A percentile compares a stretch with the other conserved stretches of the same genome.
phyloP scores from a whole-genome alignment of 2,113 vertebrate species.

The Pogonocichla stellata region DNA sequence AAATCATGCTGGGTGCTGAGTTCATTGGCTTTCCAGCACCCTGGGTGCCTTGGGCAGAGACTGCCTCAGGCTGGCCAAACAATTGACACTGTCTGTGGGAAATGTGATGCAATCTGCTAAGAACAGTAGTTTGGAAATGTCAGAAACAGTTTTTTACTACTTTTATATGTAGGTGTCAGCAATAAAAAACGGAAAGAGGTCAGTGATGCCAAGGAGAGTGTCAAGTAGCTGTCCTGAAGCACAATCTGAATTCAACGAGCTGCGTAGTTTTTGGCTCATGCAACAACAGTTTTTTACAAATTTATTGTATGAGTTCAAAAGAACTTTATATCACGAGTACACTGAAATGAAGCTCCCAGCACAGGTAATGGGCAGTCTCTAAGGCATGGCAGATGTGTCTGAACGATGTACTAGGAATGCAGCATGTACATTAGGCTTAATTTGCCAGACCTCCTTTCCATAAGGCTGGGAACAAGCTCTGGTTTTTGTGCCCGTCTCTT shows the following conservation, averaged over 20 bases:
- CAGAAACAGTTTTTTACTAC: neutral
- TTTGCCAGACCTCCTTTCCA: neutral
- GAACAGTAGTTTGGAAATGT: conserved; percentile 10
- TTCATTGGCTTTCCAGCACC: neutral
- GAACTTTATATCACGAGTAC: neutral
- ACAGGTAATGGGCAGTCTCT: neutral
- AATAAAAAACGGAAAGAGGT: neutral
- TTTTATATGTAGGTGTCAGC: neutral
- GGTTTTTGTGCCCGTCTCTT: neutral
- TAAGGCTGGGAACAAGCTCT: neutral
- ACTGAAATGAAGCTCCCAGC: neutral
- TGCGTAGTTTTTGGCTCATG: neutral
- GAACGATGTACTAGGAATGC: neutral
- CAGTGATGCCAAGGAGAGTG: neutral
- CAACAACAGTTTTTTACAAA: neutral
- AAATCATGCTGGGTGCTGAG: conserved; percentile 23
- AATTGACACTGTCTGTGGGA: neutral
- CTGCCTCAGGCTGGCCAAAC: neutral
- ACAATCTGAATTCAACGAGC: neutral
- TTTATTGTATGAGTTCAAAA: neutral
- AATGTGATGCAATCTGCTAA: neutral
- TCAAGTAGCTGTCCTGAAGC: neutral
- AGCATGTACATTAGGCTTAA: neutral
- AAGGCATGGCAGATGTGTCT: neutral
- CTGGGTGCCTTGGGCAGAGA: neutral